Evolutionary conservation across 2,113 vertebrate species (phyloP).

Genomic region (Pelmatolapia mariae): DNA sequence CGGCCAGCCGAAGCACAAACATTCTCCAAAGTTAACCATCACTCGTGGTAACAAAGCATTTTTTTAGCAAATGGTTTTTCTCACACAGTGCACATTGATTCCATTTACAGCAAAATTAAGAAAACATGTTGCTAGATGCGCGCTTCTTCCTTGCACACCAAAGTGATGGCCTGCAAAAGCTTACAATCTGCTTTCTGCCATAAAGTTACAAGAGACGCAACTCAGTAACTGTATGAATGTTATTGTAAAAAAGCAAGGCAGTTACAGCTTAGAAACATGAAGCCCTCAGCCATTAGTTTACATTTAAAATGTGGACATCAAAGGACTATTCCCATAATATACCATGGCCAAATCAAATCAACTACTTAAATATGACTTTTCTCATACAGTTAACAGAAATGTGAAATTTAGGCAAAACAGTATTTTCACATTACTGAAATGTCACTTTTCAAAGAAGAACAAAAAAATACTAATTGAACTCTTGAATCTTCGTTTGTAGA

Average conservation of each 20-base stretch:
- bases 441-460: neutral
- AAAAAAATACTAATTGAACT: neutral
- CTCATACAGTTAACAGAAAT: neutral
- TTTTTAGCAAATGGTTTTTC: neutral
- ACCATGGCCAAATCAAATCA: constrained; percentile 1
- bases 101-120: neutral
- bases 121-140: neutral
- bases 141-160: neutral
- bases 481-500: neutral
- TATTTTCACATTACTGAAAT: neutral
- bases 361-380: neutral
- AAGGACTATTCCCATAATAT: constrained; percentile 51
- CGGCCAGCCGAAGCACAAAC: constrained; percentile 11
- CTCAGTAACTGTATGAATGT: neutral
- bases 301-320: constrained; percentile 45
- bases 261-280: neutral
- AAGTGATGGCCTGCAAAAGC: neutral
- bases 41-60: neutral
- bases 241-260: neutral
- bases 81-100: neutral
- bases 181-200: constrained; percentile 17
- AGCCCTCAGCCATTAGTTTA: neutral
- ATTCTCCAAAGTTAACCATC: neutral
- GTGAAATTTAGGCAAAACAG: neutral
- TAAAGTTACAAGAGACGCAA: neutral